Evolutionary conservation across 37 sponge, comb jelly and placozoan genomes (phyloP).

Genomic region (Oopsacas minuta): DNA sequence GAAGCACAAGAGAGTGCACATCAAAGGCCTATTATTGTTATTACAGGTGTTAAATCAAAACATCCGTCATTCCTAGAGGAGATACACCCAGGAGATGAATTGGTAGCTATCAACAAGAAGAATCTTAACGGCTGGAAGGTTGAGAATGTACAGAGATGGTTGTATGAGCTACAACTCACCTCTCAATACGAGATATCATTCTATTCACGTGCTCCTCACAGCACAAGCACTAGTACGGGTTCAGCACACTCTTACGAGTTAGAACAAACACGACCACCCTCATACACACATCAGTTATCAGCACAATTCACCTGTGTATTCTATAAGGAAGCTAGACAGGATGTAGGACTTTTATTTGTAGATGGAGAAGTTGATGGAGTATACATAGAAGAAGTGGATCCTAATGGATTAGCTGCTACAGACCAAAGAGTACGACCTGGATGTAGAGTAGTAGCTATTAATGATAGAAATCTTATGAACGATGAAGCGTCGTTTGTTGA

Average conservation of each 20-base stretch:
- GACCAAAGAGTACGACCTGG: not conserved
- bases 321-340: not conserved
- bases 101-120: constrained; percentile 7
- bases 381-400: not conserved
- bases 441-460: not conserved
- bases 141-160: not conserved
- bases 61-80: not conserved
- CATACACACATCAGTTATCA: not conserved
- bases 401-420: not conserved
- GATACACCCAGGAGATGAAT: constrained; percentile 3
- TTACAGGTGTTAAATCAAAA: not conserved
- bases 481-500: not conserved
- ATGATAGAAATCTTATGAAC: not conserved
- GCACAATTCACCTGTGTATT: not conserved
- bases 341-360: not conserved
- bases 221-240: not conserved
- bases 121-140: not conserved
- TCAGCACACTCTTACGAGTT: not conserved
- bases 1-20: not conserved
- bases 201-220: not conserved
- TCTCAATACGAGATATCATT: not conserved
- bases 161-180: not conserved
- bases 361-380: not conserved
- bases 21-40: not conserved
- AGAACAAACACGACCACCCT: not conserved